Evolutionary conservation across 2,888 invertebrate genomes (phyloP).

Genomic region (Stenichneumon culpator): DNA sequence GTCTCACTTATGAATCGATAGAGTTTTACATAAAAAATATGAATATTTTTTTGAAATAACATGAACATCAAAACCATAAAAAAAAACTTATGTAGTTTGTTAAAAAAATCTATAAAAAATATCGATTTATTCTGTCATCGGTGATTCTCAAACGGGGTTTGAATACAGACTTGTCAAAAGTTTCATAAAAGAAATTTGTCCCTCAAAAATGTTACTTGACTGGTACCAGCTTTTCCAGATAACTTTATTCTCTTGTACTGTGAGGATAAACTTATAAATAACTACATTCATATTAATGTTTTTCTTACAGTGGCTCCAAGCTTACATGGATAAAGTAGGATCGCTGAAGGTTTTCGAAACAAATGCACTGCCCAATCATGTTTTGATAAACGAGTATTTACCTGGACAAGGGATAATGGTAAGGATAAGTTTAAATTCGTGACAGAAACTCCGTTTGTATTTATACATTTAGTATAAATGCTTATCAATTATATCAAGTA

Average conservation of each 20-base stretch:
- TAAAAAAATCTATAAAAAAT: no score
- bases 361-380: slow-evolving; percentile 93
- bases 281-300: background rate
- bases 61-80: no score
- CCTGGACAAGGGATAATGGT: slow-evolving; percentile 98
- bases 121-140: no score
- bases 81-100: no score
- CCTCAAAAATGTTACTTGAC: no score
- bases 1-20: no score
- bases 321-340: slow-evolving; percentile 90
- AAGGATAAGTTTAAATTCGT: slow-evolving; percentile 68
- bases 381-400: slow-evolving; percentile 97
- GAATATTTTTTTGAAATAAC: no score
- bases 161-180: no score
- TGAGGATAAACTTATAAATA: background rate
- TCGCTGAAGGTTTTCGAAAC: slow-evolving; percentile 90
- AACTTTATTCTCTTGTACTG: background rate
- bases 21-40: no score
- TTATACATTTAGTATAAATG: slow-evolving; percentile 33
- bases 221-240: background rate
- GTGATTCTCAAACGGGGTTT: no score
- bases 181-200: no score
- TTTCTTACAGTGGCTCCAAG: slow-evolving; percentile 90
- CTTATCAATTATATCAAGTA: slow-evolving; percentile 34
- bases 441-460: slow-evolving; percentile 23